Conservation (phyloP, 1,140 invertebrate genomes). For the Bradynema listronoti region DNA sequence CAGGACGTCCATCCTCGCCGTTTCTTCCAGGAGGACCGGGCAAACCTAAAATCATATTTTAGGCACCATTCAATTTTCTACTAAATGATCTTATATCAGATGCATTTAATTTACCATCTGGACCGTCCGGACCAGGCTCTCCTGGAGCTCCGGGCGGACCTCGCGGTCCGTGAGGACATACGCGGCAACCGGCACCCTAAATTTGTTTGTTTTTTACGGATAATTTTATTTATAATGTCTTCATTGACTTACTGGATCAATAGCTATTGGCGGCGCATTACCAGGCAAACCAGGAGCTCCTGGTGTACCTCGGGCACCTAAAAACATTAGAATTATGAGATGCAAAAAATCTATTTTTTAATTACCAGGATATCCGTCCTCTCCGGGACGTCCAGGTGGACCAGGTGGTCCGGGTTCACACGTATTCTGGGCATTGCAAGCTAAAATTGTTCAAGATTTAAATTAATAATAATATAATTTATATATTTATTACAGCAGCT, state of each 20-base stretch:
- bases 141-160: slow-evolving; percentile 27
- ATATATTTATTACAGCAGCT: slow-evolving; percentile 34
- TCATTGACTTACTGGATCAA: slow-evolving; percentile 42
- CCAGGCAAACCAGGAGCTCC: slow-evolving; percentile 48
- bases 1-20: slow-evolving; percentile 36
- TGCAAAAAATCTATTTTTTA: neutral
- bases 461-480: neutral
- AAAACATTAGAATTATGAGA: neutral
- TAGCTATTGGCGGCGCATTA: slow-evolving; percentile 50
- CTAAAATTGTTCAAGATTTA: slow-evolving; percentile 26
- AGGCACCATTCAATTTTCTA: too few relatives aligned
- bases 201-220: slow-evolving; percentile 9
- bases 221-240: neutral
- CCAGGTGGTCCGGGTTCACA: slow-evolving; percentile 51
- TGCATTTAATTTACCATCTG: slow-evolving; percentile 15
- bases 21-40: slow-evolving; percentile 26
- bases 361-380: slow-evolving; percentile 37
- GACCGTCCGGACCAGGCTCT: slow-evolving; percentile 22
- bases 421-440: slow-evolving; percentile 46
- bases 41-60: too few relatives aligned
- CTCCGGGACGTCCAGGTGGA: slow-evolving; percentile 45
- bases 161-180: slow-evolving; percentile 38
- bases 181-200: slow-evolving; percentile 48
- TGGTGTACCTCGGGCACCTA: slow-evolving; percentile 32
- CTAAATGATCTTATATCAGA: neutral